Conservation (phyloP, 2,113 vertebrate species). For the Lophius piscatorius region DNA sequence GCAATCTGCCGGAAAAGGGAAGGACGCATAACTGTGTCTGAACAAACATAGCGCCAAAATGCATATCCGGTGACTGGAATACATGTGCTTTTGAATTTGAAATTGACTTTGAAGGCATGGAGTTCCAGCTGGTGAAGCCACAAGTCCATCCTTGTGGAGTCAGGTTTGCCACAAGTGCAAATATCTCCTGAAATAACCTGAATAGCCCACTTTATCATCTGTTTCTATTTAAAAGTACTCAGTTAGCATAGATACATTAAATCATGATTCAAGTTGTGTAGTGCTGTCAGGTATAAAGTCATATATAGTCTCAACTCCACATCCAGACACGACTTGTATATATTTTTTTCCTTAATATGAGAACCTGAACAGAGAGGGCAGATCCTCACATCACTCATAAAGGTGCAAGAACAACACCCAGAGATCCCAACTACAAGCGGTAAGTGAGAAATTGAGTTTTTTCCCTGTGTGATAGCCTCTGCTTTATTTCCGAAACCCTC, state of each 20-base stretch:
- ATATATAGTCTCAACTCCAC: slow-evolving; percentile 3
- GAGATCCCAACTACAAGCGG: slow-evolving; percentile 28
- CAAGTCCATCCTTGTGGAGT: neutral
- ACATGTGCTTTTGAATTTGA: slow-evolving; percentile 8
- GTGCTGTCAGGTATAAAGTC: slow-evolving; percentile 8
- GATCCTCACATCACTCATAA: slow-evolving; percentile 28
- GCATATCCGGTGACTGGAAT: slow-evolving; percentile 13
- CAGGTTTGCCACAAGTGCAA: too few species aligned
- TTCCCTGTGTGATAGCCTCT: slow-evolving; percentile 37
- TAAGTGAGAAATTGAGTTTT: slow-evolving; percentile 36
- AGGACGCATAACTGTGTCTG: slow-evolving; percentile 15
- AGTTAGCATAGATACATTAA: too few species aligned
- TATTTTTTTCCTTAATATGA: neutral
- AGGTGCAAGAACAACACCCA: slow-evolving; percentile 19
- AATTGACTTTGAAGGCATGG: neutral
- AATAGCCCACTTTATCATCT: too few species aligned
- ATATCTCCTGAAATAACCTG: too few species aligned
- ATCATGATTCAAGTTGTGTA: too few species aligned
- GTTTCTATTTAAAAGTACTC: too few species aligned
- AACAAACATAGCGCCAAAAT: slow-evolving; percentile 24
- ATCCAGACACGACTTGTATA: neutral
- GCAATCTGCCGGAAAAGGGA: slow-evolving; percentile 17
- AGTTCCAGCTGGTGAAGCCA: neutral
- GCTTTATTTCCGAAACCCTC: slow-evolving; percentile 50
- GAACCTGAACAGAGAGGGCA: slow-evolving; percentile 8